Evolutionary conservation across 2,888 invertebrate species (phyloP), one percentile per base, ranked within the genome.

Genomic region (Dasypogon diadema): DNA sequence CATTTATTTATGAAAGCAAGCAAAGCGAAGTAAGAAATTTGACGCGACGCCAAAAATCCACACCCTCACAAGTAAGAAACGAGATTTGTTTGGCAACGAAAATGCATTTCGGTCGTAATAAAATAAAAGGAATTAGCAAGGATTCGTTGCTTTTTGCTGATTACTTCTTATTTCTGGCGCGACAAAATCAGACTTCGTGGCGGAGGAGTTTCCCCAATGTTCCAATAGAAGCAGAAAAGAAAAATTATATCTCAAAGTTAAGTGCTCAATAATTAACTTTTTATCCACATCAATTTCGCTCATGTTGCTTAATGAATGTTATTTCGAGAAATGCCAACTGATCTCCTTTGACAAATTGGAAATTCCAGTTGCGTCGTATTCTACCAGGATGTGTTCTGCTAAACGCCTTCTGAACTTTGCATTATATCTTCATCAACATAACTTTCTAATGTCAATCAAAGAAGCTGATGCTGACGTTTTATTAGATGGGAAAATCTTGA

Each of bases 11-110:
- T 42, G 21, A 21, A 5, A 42, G 21, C 21, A 8, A 63, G 42
- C 21, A 54, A n/a, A 12, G 16, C 34, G 18, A 54, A 54, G 51
- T 70, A 70, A 34, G 54, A 34, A 72, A 37, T 34, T 30, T 55
- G 55, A 72, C 26, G n/a, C 12, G 14, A 26, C 54, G 54, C 54
- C 72, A 72, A 72, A 12, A 42, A 26, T 34, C 22, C n/a, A 72
- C 72, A 24, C 72, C 72, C 55, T 22, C 65, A 46, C 65, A 46
- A 65, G 37, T 48, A 46, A 24, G 21, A 48, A 65, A 65, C 37
- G 65, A 42, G 46, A 54, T 34, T 34, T 34, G 22, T 55, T 72
- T 72, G 72, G 72, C 72, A 72, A n/a, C n/a, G 55, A 55, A 72
- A 72, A 72, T 55, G 55, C 55, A 55, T 48, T 65, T 22, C 26